phyloP scores from a whole-genome alignment of 2,797 vertebrate genomes.

The Arnoldichthys spilopterus region DNA sequence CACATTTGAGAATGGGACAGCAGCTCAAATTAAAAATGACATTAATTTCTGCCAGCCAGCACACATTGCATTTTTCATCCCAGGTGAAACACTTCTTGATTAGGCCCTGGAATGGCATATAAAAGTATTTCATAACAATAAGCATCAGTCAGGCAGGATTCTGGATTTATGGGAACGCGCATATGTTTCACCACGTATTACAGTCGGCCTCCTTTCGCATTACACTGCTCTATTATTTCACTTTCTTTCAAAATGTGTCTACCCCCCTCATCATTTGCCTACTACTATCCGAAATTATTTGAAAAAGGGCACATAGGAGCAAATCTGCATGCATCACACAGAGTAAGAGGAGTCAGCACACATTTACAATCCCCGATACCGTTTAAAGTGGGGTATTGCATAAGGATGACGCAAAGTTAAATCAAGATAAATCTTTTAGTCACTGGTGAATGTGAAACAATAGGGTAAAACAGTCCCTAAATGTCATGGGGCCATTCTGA shows the following conservation, averaged over 20 bases:
- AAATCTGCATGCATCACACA: neutral
- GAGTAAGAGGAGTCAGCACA: neutral
- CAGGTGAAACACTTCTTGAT: constrained; percentile 61
- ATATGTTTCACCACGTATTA: constrained; percentile 3
- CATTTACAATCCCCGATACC: neutral
- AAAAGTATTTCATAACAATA: constrained; percentile 54
- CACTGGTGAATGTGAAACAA: neutral
- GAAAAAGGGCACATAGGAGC: neutral
- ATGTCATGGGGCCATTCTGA: constrained; percentile 8
- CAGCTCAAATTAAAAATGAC: constrained; percentile 70
- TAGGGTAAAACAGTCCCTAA: neutral
- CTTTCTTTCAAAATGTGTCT: neutral
- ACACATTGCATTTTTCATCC: constrained; percentile 65
- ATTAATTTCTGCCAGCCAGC: constrained; percentile 69
- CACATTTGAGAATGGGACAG: constrained; percentile 68
- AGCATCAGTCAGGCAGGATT: constrained; percentile 49
- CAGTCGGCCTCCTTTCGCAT: neutral
- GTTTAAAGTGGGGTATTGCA: neutral
- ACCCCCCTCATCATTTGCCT: neutral
- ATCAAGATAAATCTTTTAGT: neutral
- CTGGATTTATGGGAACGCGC: constrained; percentile 32
- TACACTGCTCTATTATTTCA: neutral
- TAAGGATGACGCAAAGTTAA: neutral
- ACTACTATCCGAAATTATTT: constrained; percentile 6
- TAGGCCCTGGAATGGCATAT: constrained; percentile 52